Conservation (phyloP, 2,888 invertebrate genomes). For the Mythimna loreyi region DNA sequence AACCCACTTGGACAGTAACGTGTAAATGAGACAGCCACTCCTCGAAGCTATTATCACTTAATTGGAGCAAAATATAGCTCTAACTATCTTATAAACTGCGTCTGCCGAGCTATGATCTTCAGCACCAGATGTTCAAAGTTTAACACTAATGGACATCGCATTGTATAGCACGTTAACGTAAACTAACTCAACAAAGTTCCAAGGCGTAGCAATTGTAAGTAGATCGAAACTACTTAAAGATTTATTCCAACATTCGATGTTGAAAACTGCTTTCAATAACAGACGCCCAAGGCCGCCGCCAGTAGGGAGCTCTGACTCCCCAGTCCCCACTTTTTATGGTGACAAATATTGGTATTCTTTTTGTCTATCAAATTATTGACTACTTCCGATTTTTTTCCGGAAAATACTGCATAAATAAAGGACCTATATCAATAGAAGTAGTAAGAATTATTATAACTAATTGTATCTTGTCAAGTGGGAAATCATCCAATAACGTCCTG, state of each 20-base stretch:
- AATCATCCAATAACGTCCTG: no score
- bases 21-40: neutral
- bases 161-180: constrained; percentile 5
- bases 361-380: neutral
- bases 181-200: constrained; percentile 21
- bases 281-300: constrained; percentile 11
- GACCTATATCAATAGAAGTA: neutral
- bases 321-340: constrained; percentile 1
- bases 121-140: constrained; percentile 17
- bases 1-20: neutral
- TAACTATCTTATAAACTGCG: constrained; percentile 3
- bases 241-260: constrained; percentile 20
- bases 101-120: no score
- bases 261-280: constrained; percentile 28
- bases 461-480: no score
- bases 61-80: constrained; percentile 12
- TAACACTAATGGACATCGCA: neutral
- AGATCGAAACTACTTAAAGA: constrained; percentile 46
- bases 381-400: neutral
- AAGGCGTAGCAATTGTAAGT: constrained; percentile 5
- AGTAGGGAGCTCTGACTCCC: neutral
- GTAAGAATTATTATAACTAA: no score
- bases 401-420: neutral
- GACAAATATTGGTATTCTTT: constrained; percentile 1
- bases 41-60: neutral